Evolutionary conservation across 2,888 invertebrate genomes (phyloP).

Genomic region (Muschampia plurimacula): DNA sequence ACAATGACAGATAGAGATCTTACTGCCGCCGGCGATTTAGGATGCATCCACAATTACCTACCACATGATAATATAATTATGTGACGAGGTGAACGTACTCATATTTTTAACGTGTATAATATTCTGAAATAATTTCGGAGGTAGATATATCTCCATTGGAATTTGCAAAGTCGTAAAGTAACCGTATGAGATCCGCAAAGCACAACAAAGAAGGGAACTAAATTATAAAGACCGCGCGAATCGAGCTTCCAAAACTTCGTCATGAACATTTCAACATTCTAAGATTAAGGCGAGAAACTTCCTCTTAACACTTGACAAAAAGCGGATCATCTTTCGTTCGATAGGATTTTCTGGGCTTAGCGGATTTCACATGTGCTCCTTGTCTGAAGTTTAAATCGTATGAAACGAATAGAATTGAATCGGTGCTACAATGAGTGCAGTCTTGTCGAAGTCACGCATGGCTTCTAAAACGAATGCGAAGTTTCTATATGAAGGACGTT

Average conservation of each 20-base stretch:
- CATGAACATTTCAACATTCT: slow-evolving; percentile 58
- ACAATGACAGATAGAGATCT: slow-evolving; percentile 81
- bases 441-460: slow-evolving; percentile 16
- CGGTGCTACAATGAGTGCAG: slow-evolving; percentile 40
- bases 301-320: slow-evolving; percentile 60
- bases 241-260: slow-evolving; percentile 54
- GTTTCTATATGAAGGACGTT: slow-evolving; percentile 44
- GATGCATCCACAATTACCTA: slow-evolving; percentile 72
- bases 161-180: slow-evolving; percentile 46
- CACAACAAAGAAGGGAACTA: slow-evolving; percentile 46
- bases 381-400: slow-evolving; percentile 52
- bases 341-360: slow-evolving; percentile 72
- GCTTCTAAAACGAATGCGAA: slow-evolving; percentile 36
- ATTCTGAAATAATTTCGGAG: slow-evolving; percentile 50
- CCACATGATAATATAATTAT: slow-evolving; percentile 65
- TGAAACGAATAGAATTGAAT: slow-evolving; percentile 49
- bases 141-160: slow-evolving; percentile 50
- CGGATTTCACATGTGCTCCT: slow-evolving; percentile 68
- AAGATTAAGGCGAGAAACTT: slow-evolving; percentile 60
- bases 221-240: slow-evolving; percentile 54
- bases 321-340: slow-evolving; percentile 63
- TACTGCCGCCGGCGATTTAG: slow-evolving; percentile 67
- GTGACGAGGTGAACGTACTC: slow-evolving; percentile 60
- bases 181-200: slow-evolving; percentile 26
- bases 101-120: slow-evolving; percentile 50